Base-by-base conservation (phyloP, 2,113 vertebrate genomes). In the Malurus elegans region DNA sequence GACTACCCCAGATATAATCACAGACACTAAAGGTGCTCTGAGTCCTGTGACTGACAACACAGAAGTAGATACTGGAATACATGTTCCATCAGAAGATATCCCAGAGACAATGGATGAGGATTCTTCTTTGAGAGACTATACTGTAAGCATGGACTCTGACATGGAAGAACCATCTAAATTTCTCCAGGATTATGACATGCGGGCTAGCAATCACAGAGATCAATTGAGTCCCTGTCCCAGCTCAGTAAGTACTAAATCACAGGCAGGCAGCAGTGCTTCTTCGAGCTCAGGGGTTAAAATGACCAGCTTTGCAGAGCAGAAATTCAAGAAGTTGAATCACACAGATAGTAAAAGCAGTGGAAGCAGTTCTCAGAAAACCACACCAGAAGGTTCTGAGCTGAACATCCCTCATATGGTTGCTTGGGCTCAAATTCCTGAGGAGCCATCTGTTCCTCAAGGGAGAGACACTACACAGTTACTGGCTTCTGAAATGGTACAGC, bases 281-380 rank as follows among this genome's bases (percentile, higher is more conserved):
- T 99, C 99, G 7, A 98, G 98, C 51, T 98, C 99, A 0, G 98
- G 98, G 7, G 94, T 99, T 56, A 99, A 98, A 95, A 98, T 99
- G 99, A 99, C 99, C 74, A 99, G 98, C 96, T 99, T 99, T 97
- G 99, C 99, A 4, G 99, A 99, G 75, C 99, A 99, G 97, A 99
- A 99, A 73, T 98, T 99, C 84, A 98, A 92, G 91, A 99, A 99
- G 85, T 51, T 98, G 50, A 98, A 98, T 96, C 98, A 99, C 40
- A 97, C 98, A 6, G 98, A 99, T 32, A 98, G 98, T 5, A 98
- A 98, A 53, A 98, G 98, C 90, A 99, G 98, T 73, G 98, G 98
- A 62, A 98, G 99, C 67, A 99, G 98, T 97, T 99, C 99, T 79
- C 98, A 99, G 50, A 99, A 99, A 96, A 99, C 99, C 24, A 99